Evolutionary conservation across 1,140 invertebrate genomes (phyloP), one percentile per base, ranked within the genome.

Genomic region (Megalonaias nervosa): DNA sequence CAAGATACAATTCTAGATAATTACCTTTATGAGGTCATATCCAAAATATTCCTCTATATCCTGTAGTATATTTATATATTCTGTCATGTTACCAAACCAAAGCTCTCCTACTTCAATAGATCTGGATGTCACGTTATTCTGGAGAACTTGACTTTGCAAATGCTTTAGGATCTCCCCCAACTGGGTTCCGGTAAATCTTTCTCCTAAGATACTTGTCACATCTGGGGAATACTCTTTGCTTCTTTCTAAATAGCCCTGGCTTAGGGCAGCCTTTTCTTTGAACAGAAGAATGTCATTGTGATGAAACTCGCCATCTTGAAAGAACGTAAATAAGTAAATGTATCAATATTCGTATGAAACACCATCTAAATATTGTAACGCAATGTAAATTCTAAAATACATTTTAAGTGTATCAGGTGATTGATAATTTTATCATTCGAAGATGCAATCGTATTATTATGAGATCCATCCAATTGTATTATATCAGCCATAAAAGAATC

Each of bases 41-140:
- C 72, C 80, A 38, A 81, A 58, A 0, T 26, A 58, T 19, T 71
- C 65, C 61, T 81, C 76, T 14, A 78, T 67, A 21, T 17, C 21
- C 62, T 75, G 61, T 1, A 81, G 62, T 21, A 79, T 81, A 48
- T 81, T 57, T 14, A 81, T 78, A 61, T 71, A 81, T 17, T 58
- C 56, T 56, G 80, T 81, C 80, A 81, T 79, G 72, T 81, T 79
- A 4, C 75, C 76, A 67, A 81, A 81, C 80, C 80, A 81, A 17
- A 69, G 15, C 3, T 60, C 72, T 14, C 75, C 67, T 0, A 48
- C 0, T 57, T 38, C 31, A 6, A 65, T 55, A 5, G 80, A 79
- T 9, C 71, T 31, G 15, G 12, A 55, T 19, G n/a, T 62, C 9
- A 60, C 1, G 21, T 21, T 68, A 55, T 81, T 81, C 9, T 59